Percentiles rank a stretch among this genome's conserved stretches.
phyloP scores from a whole-genome alignment of 2,888 invertebrate species.

The Dendrolimus pini region DNA sequence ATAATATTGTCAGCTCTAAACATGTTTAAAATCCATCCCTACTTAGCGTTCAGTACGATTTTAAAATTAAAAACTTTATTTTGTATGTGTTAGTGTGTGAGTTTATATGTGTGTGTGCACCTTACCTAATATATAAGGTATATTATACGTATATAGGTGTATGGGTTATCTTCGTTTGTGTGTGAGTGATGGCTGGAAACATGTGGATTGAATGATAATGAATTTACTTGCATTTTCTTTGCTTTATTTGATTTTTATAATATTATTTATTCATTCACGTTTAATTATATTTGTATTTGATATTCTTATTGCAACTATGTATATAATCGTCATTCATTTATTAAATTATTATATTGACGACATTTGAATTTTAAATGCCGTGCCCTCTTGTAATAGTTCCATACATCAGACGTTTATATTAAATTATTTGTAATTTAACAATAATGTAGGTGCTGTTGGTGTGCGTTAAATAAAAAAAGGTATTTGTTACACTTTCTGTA shows the following conservation, averaged over 20 bases:
- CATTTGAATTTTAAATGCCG: too few relatives aligned
- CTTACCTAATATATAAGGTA: constrained; percentile 34
- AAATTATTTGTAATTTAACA: too few relatives aligned
- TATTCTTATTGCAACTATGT: too few relatives aligned
- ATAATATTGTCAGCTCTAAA: constrained; percentile 10
- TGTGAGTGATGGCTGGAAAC: constrained; percentile 21
- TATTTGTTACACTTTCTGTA: too few relatives aligned
- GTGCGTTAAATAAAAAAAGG: too few relatives aligned
- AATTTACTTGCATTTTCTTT: not conserved
- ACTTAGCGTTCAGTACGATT: constrained; percentile 46
- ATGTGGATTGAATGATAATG: constrained; percentile 17
- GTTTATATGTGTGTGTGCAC: constrained; percentile 17
- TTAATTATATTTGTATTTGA: too few relatives aligned
- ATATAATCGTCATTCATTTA: not conserved
- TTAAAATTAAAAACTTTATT: constrained; percentile 61
- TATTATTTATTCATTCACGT: not conserved
- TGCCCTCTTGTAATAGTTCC: too few relatives aligned
- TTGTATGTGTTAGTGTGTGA: constrained; percentile 17
- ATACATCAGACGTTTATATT: too few relatives aligned
- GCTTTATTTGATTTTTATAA: not conserved
- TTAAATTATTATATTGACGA: too few relatives aligned
- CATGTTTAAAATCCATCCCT: constrained; percentile 22
- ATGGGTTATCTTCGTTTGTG: constrained; percentile 16
- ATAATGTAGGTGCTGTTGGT: too few relatives aligned
- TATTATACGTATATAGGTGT: constrained; percentile 7